These are phyloP conservation scores for Teinopalpus imperialis DNA, from an alignment of 2,888 invertebrate genomes.

Conservation along the genomic window DNA sequence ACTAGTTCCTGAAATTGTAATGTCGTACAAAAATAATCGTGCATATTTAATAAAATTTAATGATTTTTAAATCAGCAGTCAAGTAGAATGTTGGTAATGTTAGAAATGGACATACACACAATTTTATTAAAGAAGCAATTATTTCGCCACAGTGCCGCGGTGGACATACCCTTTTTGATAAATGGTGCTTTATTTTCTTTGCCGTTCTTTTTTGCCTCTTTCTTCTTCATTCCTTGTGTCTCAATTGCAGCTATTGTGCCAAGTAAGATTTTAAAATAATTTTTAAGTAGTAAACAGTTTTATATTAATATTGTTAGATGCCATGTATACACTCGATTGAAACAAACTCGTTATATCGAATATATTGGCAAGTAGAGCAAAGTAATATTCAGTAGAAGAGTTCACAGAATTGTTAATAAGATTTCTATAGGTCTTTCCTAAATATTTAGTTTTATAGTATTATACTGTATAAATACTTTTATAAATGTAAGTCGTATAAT, in stretches of 20 bases:
- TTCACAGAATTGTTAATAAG: too few species aligned
- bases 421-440: too few species aligned
- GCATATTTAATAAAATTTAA: constrained; percentile 5
- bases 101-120: not conserved
- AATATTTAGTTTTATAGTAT: too few species aligned
- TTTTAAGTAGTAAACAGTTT: too few species aligned
- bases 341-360: too few species aligned
- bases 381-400: too few species aligned
- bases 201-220: constrained; percentile 63
- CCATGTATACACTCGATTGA: too few species aligned
- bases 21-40: constrained; percentile 7
- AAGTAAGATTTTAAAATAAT: not conserved
- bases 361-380: too few species aligned
- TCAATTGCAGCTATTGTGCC: constrained; percentile 47
- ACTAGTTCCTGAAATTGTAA: constrained; percentile 10
- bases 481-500: too few species aligned
- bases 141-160: constrained; percentile 21
- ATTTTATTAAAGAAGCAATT: constrained; percentile 18
- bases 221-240: constrained; percentile 59
- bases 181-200: constrained; percentile 68
- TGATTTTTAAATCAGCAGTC: not conserved
- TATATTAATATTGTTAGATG: too few species aligned
- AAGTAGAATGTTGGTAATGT: not conserved
- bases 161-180: constrained; percentile 69
- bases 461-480: too few species aligned